Base-by-base conservation (phyloP, 1,140 invertebrate species). In the Sitophilus oryzae region DNA sequence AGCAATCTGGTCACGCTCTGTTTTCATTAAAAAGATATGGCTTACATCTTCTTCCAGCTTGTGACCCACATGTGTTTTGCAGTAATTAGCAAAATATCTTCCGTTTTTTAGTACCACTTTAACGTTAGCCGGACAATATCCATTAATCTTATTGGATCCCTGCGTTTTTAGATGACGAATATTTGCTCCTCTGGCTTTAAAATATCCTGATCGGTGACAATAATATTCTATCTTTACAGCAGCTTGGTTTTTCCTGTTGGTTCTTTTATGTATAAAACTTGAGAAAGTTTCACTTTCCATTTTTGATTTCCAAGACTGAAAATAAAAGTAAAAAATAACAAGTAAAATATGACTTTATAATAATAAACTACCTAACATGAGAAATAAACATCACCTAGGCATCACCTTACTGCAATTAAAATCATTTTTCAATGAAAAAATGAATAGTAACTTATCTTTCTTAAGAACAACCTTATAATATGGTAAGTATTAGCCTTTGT, bases 171-270 rank as follows among this genome's bases (percentile, higher is more conserved):
- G 42, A 44, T 1, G 18, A 11, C 38, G 38, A 40, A 40, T 44
- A 22, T 44, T 4, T 15, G 9, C 23, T 18, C 16, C 42, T 44
- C 16, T 16, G 16, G 38, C 18, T 40, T 40, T 40, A 15, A 40
- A 40, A n/a, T 40, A 14, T 16, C 38, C 38, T 40, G 38, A 40
- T 14, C 38, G 38, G 18, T 40, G 38, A 40, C 38, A 40, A 14
- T 40, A 11, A 18, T 40, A 40, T 40, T 40, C 18, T 14, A 40
- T 40, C 18, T 40, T 40, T n/a, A 9, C 18, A 40, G 38, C n/a
- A 40, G n/a, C 18, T 40, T 11, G n/a, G n/a, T 11, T 18, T 15
- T 9, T 40, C 18, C 16, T 40, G 18, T 14, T 40, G 38, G 1
- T 16, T 14, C 18, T 6, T 15, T 18, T 22, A 15, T 44, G 19